Conservation (phyloP, 2,797 vertebrate genomes). For the Phrynocephalus vlangalii region DNA sequence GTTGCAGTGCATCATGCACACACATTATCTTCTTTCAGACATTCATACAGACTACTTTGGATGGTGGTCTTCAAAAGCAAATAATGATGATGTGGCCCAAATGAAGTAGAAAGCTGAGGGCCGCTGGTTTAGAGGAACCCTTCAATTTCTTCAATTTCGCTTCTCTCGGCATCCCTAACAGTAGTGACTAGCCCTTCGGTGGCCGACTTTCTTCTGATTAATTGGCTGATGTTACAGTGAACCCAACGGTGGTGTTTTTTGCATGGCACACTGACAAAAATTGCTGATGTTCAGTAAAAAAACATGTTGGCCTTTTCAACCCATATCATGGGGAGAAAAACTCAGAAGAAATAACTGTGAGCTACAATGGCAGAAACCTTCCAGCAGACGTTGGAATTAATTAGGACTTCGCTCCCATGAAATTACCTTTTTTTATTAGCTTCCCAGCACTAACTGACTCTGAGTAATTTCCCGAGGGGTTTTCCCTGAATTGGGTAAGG, state of each 20-base stretch:
- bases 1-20: no score
- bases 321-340: slow-evolving; percentile 21
- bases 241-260: neutral
- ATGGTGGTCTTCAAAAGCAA: no score
- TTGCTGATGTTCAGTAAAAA: neutral
- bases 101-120: no score
- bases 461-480: slow-evolving; percentile 34
- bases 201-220: neutral
- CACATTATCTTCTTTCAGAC: no score
- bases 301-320: slow-evolving; percentile 21
- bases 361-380: slow-evolving; percentile 44
- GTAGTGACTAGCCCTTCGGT: neutral
- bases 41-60: no score
- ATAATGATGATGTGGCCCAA: no score
- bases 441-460: slow-evolving; percentile 29
- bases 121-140: neutral
- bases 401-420: slow-evolving; percentile 39
- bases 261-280: neutral
- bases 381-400: slow-evolving; percentile 51
- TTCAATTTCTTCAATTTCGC: neutral
- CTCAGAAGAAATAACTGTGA: slow-evolving; percentile 30
- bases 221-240: neutral
- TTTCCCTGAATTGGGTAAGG: neutral
- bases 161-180: neutral
- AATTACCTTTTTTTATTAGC: slow-evolving; percentile 46